phyloP scores from a whole-genome alignment of 2,888 invertebrate genomes.

The Polylopha cassiicola region DNA sequence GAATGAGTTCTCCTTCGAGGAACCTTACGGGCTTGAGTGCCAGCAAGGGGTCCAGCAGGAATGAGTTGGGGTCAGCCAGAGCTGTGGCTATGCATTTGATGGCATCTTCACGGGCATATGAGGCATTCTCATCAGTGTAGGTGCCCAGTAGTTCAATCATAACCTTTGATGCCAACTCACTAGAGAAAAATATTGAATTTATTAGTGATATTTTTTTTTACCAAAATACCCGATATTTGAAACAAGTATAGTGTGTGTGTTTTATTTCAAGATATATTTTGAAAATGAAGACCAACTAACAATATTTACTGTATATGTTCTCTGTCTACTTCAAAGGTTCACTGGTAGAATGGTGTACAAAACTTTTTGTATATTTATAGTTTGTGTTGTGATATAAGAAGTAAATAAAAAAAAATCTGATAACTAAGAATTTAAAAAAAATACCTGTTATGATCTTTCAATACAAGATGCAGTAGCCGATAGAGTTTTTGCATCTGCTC shows the following conservation, averaged over 20 bases:
- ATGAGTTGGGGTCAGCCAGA: slow-evolving; percentile 95
- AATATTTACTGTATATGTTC: too few relatives aligned
- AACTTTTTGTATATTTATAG: too few relatives aligned
- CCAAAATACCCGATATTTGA: too few relatives aligned
- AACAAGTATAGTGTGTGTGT: too few relatives aligned
- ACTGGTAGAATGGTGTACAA: too few relatives aligned
- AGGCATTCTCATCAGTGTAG: slow-evolving; percentile 97
- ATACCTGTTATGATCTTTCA: slow-evolving; percentile 91
- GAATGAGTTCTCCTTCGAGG: slow-evolving; percentile 95
- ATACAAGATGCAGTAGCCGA: slow-evolving; percentile 91
- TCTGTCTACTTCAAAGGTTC: too few relatives aligned
- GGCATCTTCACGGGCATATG: slow-evolving; percentile 97
- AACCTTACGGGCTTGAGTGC: slow-evolving; percentile 96
- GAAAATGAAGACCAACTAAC: too few relatives aligned
- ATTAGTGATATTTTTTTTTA: slow-evolving; percentile 3
- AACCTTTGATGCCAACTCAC: slow-evolving; percentile 94
- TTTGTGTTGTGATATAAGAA: too few relatives aligned
- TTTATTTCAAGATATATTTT: too few relatives aligned
- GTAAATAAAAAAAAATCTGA: slow-evolving; percentile 11
- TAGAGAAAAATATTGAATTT: slow-evolving; percentile 47
- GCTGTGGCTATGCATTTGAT: slow-evolving; percentile 97
- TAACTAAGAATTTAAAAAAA: slow-evolving; percentile 9
- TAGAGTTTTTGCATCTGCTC: slow-evolving; percentile 95
- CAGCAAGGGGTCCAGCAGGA: slow-evolving; percentile 95
- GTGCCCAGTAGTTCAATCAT: slow-evolving; percentile 98